phyloP scores from a whole-genome alignment of 2,888 invertebrate species.

The Drosophila lutescens region DNA sequence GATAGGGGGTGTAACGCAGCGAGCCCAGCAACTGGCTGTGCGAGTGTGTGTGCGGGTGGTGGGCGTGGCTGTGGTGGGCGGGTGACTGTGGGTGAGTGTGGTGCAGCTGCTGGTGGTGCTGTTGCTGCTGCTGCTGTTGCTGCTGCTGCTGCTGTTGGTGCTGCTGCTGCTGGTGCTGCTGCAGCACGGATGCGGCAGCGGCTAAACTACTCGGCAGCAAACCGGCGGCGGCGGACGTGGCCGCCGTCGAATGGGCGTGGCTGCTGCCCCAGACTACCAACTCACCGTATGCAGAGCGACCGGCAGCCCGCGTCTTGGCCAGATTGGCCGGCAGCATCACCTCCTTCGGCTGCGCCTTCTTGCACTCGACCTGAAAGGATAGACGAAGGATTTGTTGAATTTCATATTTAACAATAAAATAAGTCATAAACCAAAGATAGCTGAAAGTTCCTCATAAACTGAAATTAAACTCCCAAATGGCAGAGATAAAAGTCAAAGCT shows the following conservation, averaged over 20 bases:
- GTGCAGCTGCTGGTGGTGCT: constrained; percentile 64
- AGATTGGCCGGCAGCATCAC: constrained; percentile 99
- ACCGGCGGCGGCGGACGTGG: constrained; percentile 84
- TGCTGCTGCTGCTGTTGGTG: constrained; percentile 52
- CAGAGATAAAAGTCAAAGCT: too few species aligned
- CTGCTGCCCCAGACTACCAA: constrained; percentile 94
- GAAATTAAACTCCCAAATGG: too few species aligned
- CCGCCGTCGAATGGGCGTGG: constrained; percentile 84
- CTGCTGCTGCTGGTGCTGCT: constrained; percentile 65
- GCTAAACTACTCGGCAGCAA: constrained; percentile 79
- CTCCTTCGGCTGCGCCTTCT: constrained; percentile 99
- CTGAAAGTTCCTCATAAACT: too few species aligned
- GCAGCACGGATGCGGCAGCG: constrained; percentile 71
- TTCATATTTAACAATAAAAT: too few species aligned
- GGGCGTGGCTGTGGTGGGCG: constrained; percentile 21
- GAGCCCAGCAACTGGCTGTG: constrained; percentile 63
- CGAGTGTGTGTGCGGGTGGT: constrained; percentile 59
- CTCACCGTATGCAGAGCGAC: constrained; percentile 99
- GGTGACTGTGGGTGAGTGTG: constrained; percentile 47
- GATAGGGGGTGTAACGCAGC: constrained; percentile 87
- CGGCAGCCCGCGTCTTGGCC: constrained; percentile 97
- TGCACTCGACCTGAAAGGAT: constrained; percentile 96
- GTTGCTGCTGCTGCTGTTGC: constrained; percentile 58
- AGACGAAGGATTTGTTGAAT: neutral
- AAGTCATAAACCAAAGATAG: too few species aligned